Base-by-base conservation (phyloP, 2,888 invertebrate genomes). In the Volucella bombylans region DNA sequence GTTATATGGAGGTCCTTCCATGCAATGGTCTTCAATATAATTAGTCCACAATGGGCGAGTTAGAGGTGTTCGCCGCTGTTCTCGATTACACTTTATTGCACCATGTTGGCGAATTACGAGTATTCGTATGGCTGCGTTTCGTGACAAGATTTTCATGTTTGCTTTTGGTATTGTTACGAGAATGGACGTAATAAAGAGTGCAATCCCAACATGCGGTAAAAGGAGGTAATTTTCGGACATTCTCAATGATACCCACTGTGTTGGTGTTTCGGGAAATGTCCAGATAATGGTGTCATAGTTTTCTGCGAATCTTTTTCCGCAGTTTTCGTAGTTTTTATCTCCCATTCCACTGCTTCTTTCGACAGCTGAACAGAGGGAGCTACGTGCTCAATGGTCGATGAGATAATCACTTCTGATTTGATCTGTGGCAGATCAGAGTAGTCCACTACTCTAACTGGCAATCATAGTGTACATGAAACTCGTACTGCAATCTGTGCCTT, bases 141-240 rank as follows among this genome's bases (percentile, higher is more conserved):
- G 79, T 79, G 68, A 54, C 64, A 59, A 67, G 54, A 31, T 31
- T 31, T 69, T 54, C 65, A 45, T 82, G 78, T 83, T 83, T 83
- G 79, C 79, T 83, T 76, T 55, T 23, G 52, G 49, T 39, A 67
- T 83, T 80, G 79, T 83, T 74, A 47, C 61, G 45, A 61, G 71
- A 57, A 80, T 83, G 83, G 50, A 83, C 83, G 83, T 79, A 83
- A 83, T 83, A 83, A 83, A 83, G 43, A 74, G 69, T 65, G 74
- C 74, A 83, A 79, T 83, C 55, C 38, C 65, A 64, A 69, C 64
- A 65, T 79, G 79, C 74, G 74, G 74, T 74, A 83, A 83, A 79
- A 76, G 79, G 83, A 76, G 74, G 79, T 79, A 79, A 79, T 65
- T 43, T 38, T 57, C 8, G 47, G 39, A 10, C 45, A 8, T 15